These are phyloP conservation scores for Trisateles emortualis DNA, from an alignment of 2,888 invertebrate genomes.

Conservation along the genomic window DNA sequence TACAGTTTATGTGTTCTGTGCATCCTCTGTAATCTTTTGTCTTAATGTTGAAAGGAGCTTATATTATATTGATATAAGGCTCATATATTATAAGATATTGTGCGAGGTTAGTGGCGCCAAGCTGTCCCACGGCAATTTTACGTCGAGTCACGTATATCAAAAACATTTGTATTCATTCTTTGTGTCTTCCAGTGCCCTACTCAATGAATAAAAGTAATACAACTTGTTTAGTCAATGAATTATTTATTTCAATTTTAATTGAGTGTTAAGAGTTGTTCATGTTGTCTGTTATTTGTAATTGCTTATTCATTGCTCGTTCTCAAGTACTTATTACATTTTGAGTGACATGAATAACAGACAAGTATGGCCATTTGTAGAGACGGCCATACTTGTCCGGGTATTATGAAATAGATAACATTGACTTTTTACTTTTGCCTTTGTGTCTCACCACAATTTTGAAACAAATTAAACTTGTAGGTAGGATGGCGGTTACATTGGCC, in stretches of 20 bases:
- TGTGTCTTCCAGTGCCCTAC: conserved; percentile 58
- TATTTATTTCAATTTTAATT: conserved; percentile 72
- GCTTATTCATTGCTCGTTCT: conserved; percentile 54
- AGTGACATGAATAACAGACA: conserved; percentile 43
- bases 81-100: conserved; percentile 33
- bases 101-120: conserved; percentile 63
- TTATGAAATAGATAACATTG: conserved; percentile 50
- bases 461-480: conserved; percentile 79
- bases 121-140: conserved; percentile 61
- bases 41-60: too few relatives aligned
- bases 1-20: too few relatives aligned
- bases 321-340: conserved; percentile 47
- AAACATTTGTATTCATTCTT: conserved; percentile 71
- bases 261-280: conserved; percentile 59
- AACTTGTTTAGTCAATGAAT: conserved; percentile 63
- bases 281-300: conserved; percentile 53
- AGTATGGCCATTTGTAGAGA: too few relatives aligned
- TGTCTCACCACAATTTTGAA: conserved; percentile 63
- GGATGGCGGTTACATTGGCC: conserved; percentile 63
- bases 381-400: conserved; percentile 15
- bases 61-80: conserved; percentile 38
- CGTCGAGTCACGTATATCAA: conserved; percentile 58
- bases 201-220: conserved; percentile 71
- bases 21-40: too few relatives aligned
- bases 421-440: conserved; percentile 48